A percentile compares a stretch with the other conserved stretches of the same genome.
These are phyloP conservation scores for Pantherophis vulpinus DNA, from an alignment of 2,797 vertebrate genomes.

Conservation along the genomic window DNA sequence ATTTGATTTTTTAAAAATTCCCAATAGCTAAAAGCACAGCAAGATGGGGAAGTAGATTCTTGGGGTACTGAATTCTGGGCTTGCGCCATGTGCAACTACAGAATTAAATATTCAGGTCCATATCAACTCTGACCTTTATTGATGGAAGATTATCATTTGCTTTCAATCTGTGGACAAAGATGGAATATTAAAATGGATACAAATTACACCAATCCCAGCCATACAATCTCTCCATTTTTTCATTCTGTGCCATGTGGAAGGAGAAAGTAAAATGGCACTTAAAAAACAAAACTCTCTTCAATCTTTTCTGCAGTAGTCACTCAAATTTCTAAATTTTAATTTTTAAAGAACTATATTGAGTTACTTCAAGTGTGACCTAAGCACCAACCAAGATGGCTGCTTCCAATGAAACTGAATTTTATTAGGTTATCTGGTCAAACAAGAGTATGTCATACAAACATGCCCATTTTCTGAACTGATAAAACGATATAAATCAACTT, in stretches of 20 bases:
- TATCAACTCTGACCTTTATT: background rate
- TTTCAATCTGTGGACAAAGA: background rate
- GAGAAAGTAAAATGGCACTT: background rate
- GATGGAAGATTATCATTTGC: background rate
- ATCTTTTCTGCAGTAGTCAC: background rate
- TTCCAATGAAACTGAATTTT: background rate
- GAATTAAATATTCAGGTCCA: background rate
- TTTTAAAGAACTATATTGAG: background rate
- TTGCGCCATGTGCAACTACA: no score
- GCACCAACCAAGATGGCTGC: background rate
- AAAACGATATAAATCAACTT: background rate
- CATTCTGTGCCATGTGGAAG: background rate
- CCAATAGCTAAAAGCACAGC: background rate
- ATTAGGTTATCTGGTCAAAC: background rate
- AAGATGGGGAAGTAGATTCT: background rate
- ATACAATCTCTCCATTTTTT: background rate
- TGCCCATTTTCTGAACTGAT: background rate
- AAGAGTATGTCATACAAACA: background rate
- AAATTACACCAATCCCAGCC: background rate
- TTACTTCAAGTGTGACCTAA: background rate
- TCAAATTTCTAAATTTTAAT: background rate
- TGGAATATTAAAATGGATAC: background rate
- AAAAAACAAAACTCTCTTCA: background rate
- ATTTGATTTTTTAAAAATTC: background rate
- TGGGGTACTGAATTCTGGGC: background rate